Percentiles rank a stretch among this genome's conserved stretches.
These are phyloP conservation scores for Gallinago stenura DNA, from an alignment of 2,797 vertebrate genomes.

Conservation along the genomic window DNA sequence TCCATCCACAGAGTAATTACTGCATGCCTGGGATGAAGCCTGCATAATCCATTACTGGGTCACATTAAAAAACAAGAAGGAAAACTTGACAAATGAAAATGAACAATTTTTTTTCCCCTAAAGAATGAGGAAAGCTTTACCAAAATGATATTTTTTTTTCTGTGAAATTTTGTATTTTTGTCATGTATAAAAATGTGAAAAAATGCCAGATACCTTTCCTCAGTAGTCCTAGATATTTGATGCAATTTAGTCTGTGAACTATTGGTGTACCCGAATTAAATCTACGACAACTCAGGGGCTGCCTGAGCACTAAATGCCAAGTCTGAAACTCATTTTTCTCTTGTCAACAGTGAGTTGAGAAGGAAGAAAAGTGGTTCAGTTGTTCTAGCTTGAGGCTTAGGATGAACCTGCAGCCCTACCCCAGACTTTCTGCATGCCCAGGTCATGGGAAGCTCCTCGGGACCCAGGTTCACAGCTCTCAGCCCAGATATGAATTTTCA, in stretches of 20 bases:
- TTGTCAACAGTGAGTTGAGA: neutral
- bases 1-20: neutral
- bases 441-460: neutral
- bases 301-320: neutral
- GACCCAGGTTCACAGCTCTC: neutral
- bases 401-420: neutral
- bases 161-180: neutral
- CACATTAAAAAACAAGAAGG: neutral
- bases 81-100: neutral
- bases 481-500: neutral
- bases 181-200: neutral
- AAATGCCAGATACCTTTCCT: neutral
- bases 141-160: neutral
- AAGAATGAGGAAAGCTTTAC: neutral
- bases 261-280: neutral
- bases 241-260: neutral
- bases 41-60: neutral
- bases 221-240: neutral
- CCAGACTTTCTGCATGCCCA: neutral
- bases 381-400: neutral
- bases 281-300: neutral
- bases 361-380: neutral
- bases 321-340: slow-evolving; percentile 1
- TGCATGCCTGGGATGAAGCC: neutral
- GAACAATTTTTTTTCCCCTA: accelerated